Percentiles rank a stretch among this genome's conserved stretches.
These are phyloP conservation scores for Poeciliopsis paucimaculata DNA, from an alignment of 2,797 vertebrate species.

Conservation along the genomic window DNA sequence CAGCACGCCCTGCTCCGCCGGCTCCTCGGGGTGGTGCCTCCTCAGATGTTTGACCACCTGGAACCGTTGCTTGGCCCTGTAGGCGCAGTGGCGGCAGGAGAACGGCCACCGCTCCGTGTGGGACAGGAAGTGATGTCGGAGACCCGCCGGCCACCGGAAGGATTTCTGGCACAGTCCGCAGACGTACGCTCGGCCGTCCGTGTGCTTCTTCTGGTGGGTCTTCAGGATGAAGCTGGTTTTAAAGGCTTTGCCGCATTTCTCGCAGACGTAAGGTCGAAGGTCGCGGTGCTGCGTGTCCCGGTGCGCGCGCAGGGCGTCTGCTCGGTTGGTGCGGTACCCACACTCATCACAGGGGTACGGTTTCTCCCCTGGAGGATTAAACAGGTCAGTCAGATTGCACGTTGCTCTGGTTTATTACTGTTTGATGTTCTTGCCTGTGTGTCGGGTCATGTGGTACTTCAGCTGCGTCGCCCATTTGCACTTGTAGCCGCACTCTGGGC, in stretches of 20 bases:
- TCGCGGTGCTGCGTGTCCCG: constrained; percentile 90
- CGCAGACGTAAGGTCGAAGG: constrained; percentile 90
- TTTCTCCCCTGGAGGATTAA: constrained; percentile 85
- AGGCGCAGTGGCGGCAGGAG: constrained; percentile 91
- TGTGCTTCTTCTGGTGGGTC: constrained; percentile 95
- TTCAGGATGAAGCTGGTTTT: constrained; percentile 95
- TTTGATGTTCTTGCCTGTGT: constrained; percentile 84
- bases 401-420: background rate
- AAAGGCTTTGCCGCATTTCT: constrained; percentile 97
- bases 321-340: constrained; percentile 92
- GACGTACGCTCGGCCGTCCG: constrained; percentile 86
- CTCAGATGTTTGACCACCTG: constrained; percentile 96
- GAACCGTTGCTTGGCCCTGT: constrained; percentile 96
- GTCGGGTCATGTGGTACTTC: constrained; percentile 98
- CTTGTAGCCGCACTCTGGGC: constrained; percentile 97
- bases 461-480: constrained; percentile 99
- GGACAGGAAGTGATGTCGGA: constrained; percentile 94
- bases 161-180: constrained; percentile 88
- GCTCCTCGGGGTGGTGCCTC: constrained; percentile 87
- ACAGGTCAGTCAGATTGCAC: background rate
- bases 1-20: constrained; percentile 85
- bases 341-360: constrained; percentile 90
- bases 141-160: constrained; percentile 95
- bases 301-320: constrained; percentile 91
- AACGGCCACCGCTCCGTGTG: constrained; percentile 94